Evolutionary conservation across 2,888 invertebrate genomes (phyloP).

Genomic region (Phortica magna): DNA sequence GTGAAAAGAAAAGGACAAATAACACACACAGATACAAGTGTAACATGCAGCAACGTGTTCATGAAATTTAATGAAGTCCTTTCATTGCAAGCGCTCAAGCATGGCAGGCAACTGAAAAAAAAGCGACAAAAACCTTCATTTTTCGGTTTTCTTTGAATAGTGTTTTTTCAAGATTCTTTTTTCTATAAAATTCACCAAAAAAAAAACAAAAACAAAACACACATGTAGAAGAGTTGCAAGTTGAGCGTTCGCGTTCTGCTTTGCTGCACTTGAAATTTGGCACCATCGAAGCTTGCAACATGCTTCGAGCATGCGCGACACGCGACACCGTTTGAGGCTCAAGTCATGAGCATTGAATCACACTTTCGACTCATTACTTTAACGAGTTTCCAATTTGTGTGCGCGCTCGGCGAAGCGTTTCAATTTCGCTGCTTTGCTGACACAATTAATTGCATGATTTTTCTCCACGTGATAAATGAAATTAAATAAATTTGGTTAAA

Average conservation of each 20-base stretch:
- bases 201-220: neutral
- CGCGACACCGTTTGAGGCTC: neutral
- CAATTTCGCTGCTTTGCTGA: neutral
- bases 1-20: neutral
- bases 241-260: neutral
- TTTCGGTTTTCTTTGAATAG: neutral
- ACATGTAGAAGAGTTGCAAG: neutral
- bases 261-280: neutral
- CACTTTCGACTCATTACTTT: neutral
- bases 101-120: neutral
- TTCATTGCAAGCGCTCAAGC: slow-evolving; percentile 8
- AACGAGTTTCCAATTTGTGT: neutral
- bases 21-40: neutral
- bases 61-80: neutral
- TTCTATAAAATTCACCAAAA: neutral
- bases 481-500: neutral
- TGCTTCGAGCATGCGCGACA: neutral
- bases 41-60: neutral
- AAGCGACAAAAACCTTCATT: neutral
- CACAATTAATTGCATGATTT: neutral
- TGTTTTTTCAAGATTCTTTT: neutral
- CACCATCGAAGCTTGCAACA: neutral
- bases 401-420: neutral
- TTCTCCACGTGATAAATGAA: neutral
- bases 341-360: neutral